Evolutionary conservation across 2,113 vertebrate species (phyloP), one percentile per base, ranked within the genome.

Genomic region (Orthochromis malagaraziensis): DNA sequence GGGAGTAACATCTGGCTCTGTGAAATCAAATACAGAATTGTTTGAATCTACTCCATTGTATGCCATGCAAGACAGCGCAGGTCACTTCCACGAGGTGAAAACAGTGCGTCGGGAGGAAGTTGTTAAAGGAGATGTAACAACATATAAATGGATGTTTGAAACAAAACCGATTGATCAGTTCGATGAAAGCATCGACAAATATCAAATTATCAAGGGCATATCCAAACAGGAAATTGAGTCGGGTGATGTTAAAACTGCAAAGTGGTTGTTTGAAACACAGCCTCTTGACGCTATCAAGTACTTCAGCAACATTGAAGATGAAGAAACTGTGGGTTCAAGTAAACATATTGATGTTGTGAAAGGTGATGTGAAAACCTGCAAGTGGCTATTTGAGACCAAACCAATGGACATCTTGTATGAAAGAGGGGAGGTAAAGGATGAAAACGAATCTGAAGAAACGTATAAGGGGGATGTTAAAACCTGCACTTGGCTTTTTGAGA

Each of bases 261-360:
- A 98, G 89, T 99, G 98, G 98, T 93, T 99, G 45, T 99, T 99
- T 96, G 98, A 99, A 96, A 99, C 98, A 6, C 98, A 98, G 89
- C 97, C 98, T 87, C 96, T 99, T 75, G 98, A 99, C 93, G 96
- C 96, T 6, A 98, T 99, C 82, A 98, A 98, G 92, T 96, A 97
- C 92, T 97, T 97, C 87, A 97, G 95, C 82, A 96, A 97, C 40
- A 87, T 94, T 42, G 97, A 97, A 91, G 97, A 97, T 89, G 96
- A 96, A 86, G 97, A 97, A 92, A 94, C 26, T 70, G 88, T 93
- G 73, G 85, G 2, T 11, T 84, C 82, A 65, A 95, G 89, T 51
- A 84, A 95, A 79, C 91, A 35, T 49, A 75, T 77, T 35, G 97
- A 98, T 13, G 90, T 96, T 73, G 87, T 98, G 81, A 98, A 97